Evolutionary conservation across 1,140 invertebrate genomes (phyloP).

Genomic region (Drosophila quadrilineata): DNA sequence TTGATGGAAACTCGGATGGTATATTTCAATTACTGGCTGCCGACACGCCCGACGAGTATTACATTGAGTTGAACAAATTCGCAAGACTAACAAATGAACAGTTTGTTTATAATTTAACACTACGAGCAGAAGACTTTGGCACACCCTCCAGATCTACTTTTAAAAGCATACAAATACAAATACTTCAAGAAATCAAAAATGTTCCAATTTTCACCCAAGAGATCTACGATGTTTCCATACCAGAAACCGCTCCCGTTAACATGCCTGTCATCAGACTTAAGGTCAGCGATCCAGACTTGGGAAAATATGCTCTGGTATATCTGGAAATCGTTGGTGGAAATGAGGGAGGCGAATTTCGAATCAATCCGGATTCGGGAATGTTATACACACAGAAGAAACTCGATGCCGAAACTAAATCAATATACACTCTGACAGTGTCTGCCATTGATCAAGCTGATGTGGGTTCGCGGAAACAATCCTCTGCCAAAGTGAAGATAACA

Average conservation of each 20-base stretch:
- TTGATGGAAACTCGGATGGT: conserved; percentile 93
- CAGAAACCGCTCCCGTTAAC: conserved; percentile 93
- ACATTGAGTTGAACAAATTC: conserved; percentile 88
- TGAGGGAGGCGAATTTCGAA: conserved; percentile 92
- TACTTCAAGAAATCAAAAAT: conserved; percentile 93
- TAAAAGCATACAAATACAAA: conserved; percentile 87
- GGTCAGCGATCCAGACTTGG: conserved; percentile 92
- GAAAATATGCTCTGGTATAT: conserved; percentile 90
- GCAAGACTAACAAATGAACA: conserved; percentile 89
- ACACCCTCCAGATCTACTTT: conserved; percentile 89
- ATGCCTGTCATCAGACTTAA: conserved; percentile 93
- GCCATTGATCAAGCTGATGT: conserved; percentile 94
- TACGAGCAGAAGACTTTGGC: conserved; percentile 92
- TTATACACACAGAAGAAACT: conserved; percentile 91
- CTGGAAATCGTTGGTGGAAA: conserved; percentile 96
- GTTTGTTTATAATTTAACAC: conserved; percentile 91
- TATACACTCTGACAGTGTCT: conserved; percentile 95
- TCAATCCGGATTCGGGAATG: conserved; percentile 94
- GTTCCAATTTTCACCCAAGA: conserved; percentile 93
- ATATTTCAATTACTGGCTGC: conserved; percentile 89
- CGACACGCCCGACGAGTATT: conserved; percentile 86
- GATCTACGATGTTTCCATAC: conserved; percentile 92
- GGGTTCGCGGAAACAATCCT: conserved; percentile 91
- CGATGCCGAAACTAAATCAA: conserved; percentile 93
- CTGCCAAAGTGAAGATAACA: conserved; percentile 93